Conservation (phyloP, 2,113 vertebrate species). For the Panurus biarmicus region DNA sequence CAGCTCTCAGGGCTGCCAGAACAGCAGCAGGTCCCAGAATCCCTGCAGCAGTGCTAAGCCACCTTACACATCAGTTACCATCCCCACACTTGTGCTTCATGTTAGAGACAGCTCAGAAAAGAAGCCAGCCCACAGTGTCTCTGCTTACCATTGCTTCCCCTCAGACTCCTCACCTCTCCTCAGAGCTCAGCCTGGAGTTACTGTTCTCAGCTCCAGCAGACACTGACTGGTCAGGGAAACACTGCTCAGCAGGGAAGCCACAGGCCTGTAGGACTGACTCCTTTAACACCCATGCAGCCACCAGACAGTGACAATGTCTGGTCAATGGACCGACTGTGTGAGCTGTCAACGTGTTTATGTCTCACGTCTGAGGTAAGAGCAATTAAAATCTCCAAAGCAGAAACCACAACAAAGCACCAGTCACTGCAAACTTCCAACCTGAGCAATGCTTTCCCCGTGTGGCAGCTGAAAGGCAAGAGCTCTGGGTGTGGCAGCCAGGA, state of each 20-base stretch:
- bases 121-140: neutral
- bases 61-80: neutral
- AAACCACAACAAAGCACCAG: neutral
- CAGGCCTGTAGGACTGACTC: neutral
- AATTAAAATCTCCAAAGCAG: neutral
- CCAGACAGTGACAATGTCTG: neutral
- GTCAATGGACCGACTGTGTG: neutral
- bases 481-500: neutral
- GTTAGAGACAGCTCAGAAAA: neutral
- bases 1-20: neutral
- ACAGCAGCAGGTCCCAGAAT: neutral
- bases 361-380: neutral
- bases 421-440: neutral
- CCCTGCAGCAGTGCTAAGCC: neutral
- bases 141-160: neutral
- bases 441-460: neutral
- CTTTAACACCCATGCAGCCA: neutral
- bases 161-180: neutral
- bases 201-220: neutral
- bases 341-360: neutral
- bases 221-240: neutral
- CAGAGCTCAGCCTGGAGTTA: neutral
- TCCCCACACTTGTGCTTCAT: neutral
- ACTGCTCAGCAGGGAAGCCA: neutral
- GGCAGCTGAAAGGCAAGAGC: neutral